Conservation (phyloP, 2,888 invertebrate genomes). For the Crossocerus cetratus region DNA sequence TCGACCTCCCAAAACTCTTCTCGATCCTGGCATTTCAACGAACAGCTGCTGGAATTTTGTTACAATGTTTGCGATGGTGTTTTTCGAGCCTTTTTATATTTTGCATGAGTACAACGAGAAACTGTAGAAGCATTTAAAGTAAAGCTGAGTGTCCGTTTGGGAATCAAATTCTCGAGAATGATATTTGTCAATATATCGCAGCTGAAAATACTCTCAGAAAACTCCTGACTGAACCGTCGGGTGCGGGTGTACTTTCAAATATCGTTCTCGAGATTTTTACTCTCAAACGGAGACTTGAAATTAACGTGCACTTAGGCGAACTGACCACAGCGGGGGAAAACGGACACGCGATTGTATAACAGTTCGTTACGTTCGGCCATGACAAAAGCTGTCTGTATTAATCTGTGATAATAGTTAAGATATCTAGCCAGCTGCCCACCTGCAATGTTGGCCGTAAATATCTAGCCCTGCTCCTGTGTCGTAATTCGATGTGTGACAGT, state of each 20-base stretch:
- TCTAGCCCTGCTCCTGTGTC: conserved; percentile 53
- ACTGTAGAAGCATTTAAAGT: not conserved
- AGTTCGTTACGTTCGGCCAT: conserved; percentile 62
- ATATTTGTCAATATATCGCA: no score
- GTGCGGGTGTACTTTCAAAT: no score
- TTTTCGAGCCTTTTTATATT: not conserved
- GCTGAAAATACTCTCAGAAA: no score
- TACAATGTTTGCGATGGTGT: not conserved
- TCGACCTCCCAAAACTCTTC: not conserved
- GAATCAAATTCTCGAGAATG: no score
- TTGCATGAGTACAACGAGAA: not conserved
- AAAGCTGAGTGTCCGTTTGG: no score
- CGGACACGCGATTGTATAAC: conserved; percentile 29
- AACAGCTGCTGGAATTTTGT: not conserved
- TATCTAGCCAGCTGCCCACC: conserved; percentile 64
- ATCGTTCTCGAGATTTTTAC: no score
- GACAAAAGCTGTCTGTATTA: conserved; percentile 72
- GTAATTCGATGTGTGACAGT: conserved; percentile 51
- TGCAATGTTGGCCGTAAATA: conserved; percentile 62
- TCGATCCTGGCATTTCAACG: not conserved
- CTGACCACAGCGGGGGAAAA: conserved; percentile 33
- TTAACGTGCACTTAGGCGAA: conserved; percentile 8
- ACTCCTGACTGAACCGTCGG: no score
- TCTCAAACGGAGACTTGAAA: no score
- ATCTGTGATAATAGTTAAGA: conserved; percentile 76